Percentiles rank a stretch among this genome's conserved stretches.
phyloP scores from a whole-genome alignment of 2,113 vertebrate genomes.

The Ramphastos sulfuratus region DNA sequence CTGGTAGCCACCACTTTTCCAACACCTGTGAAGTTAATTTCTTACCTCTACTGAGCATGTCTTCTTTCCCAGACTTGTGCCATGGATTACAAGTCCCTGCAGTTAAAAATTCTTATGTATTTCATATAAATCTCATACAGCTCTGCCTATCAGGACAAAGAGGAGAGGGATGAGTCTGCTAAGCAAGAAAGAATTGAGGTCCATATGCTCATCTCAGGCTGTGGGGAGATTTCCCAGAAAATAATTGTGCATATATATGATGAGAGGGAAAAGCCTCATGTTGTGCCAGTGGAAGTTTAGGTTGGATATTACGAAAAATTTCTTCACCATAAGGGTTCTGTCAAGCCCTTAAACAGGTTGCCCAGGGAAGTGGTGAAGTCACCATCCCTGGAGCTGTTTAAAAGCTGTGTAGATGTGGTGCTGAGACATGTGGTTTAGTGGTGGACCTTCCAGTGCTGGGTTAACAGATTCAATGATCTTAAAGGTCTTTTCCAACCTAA shows the following conservation, averaged over 20 bases:
- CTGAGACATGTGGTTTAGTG: neutral
- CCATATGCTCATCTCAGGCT: neutral
- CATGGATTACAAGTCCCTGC: neutral
- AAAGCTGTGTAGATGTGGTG: accelerated
- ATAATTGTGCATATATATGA: accelerated
- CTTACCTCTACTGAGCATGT: accelerated
- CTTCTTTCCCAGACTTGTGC: neutral
- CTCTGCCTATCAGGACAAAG: neutral
- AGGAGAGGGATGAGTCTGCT: neutral
- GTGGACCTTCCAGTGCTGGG: neutral
- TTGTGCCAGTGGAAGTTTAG: neutral
- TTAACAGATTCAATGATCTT: accelerated
- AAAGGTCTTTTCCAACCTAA: too few species aligned
- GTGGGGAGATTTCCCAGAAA: neutral
- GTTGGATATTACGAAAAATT: neutral
- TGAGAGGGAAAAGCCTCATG: accelerated
- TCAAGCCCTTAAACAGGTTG: neutral
- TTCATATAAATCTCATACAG: neutral
- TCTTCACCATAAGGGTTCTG: neutral
- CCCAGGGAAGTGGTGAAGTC: neutral
- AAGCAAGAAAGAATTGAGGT: neutral
- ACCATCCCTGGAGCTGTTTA: neutral
- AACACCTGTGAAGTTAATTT: neutral
- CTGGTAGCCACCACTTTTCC: neutral
- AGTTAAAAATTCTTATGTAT: neutral